Conservation (phyloP, 2,113 vertebrate species). For the Origma solitaria region DNA sequence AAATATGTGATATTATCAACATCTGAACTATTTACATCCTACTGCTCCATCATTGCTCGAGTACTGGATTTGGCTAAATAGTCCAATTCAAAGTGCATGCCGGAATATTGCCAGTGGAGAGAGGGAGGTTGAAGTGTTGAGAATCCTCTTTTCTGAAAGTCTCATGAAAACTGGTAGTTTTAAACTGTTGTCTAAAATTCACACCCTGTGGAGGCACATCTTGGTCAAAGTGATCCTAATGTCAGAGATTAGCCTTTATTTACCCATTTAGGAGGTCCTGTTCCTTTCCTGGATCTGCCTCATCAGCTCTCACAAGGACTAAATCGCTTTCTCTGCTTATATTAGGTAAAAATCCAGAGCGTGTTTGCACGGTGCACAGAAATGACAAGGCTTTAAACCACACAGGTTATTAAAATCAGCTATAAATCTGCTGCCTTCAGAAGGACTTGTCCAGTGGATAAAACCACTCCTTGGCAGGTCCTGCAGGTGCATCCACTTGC, state of each 20-base stretch:
- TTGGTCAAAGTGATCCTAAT: not conserved
- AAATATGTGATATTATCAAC: not conserved
- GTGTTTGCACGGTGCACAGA: not conserved
- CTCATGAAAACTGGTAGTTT: not conserved
- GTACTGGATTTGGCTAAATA: not conserved
- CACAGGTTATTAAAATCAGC: not conserved
- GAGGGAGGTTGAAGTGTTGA: not conserved
- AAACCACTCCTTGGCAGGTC: not conserved
- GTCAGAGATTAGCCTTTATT: not conserved
- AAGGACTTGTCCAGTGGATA: not conserved
- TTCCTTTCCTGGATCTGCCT: not conserved
- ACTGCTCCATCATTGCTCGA: not conserved
- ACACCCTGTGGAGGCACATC: not conserved
- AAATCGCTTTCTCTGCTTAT: not conserved
- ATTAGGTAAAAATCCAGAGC: not conserved
- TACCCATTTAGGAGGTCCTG: not conserved
- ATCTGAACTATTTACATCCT: not conserved
- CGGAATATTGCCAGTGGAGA: not conserved
- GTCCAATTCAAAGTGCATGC: not conserved
- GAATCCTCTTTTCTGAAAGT: not conserved
- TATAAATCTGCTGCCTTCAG: not conserved
- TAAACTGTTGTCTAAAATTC: not conserved
- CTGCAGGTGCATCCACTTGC: not conserved
- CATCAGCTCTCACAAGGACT: not conserved
- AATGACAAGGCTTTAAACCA: not conserved